Evolutionary conservation across 37 sponge, comb jelly and placozoan species (phyloP).

Genomic region (Amphimedon queenslandica): DNA sequence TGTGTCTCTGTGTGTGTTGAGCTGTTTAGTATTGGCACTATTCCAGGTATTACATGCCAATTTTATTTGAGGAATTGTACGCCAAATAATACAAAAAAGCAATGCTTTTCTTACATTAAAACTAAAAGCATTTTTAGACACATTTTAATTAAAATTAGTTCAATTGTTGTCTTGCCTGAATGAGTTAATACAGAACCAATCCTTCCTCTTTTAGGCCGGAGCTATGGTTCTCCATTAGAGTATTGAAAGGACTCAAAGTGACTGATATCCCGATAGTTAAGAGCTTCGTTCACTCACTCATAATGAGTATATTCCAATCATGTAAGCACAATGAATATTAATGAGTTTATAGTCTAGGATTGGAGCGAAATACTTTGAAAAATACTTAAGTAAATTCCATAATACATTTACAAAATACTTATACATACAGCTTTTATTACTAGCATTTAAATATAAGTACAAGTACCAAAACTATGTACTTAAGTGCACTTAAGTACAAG

Average conservation of each 20-base stretch:
- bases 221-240: conserved; percentile 44
- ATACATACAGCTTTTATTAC: neutral
- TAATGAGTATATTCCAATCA: conserved; percentile 43
- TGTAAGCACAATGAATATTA: conserved; percentile 27
- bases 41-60: too few relatives aligned
- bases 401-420: neutral
- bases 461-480: neutral
- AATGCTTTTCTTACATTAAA: too few relatives aligned
- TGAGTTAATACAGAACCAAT: too few relatives aligned
- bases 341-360: neutral
- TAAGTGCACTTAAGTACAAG: neutral
- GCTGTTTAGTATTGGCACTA: too few relatives aligned
- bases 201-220: conserved; percentile 26
- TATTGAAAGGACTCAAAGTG: conserved; percentile 45
- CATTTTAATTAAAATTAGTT: too few relatives aligned
- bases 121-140: too few relatives aligned
- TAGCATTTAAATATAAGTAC: neutral
- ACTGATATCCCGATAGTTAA: conserved; percentile 52
- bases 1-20: too few relatives aligned
- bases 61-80: too few relatives aligned
- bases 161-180: too few relatives aligned
- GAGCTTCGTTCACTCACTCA: conserved; percentile 37
- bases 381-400: too few relatives aligned
- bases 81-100: too few relatives aligned
- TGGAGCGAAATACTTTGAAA: too few relatives aligned